Evolutionary conservation across 2,888 invertebrate genomes (phyloP), one percentile per base, ranked within the genome.

Genomic region (Zonitis immaculata): DNA sequence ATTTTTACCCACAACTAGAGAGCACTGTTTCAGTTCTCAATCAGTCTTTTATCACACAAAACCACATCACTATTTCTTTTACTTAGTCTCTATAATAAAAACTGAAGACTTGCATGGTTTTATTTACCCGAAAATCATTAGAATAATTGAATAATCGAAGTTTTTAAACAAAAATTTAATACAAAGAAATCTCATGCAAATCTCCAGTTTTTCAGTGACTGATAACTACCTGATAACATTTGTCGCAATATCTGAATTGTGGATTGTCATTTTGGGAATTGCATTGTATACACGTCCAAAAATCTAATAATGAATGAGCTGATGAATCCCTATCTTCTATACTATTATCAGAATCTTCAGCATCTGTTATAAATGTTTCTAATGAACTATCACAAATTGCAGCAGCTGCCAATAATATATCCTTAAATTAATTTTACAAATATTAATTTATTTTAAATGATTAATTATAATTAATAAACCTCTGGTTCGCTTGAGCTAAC

Each of bases 211-310:
- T 42, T 45, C 39, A 42, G 44, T 16, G 18, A 46, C 42, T 44
- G 47, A 60, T 59, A 59, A 49, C 50, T 71, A 71, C 87, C 84
- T 84, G 83, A 72, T 82, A 87, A 71, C 87, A 87, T 74, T 82
- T 83, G 71, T 84, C 82, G 73, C 87, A 88, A 76, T 82, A 86
- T 58, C 84, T 76, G 69, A 82, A 87, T 52, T 80, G 74, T 32
- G 85, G 84, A 76, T 84, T 84, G 62, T 76, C 74, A 71, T 86
- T 82, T 61, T 73, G 71, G 45, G 80, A 79, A 58, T 78, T 79
- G 75, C 87, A 87, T 67, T 82, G 82, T 14, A 82, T 79, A 71
- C 88, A 88, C 50, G 78, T 77, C 80, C 82, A 79, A 75, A 83
- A 86, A 72, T 83, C 85, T 20, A 27, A 47, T 27, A 44, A 43